Evolutionary conservation across 2,797 vertebrate species (phyloP).

Genomic region (Loris lydekkerianus): DNA sequence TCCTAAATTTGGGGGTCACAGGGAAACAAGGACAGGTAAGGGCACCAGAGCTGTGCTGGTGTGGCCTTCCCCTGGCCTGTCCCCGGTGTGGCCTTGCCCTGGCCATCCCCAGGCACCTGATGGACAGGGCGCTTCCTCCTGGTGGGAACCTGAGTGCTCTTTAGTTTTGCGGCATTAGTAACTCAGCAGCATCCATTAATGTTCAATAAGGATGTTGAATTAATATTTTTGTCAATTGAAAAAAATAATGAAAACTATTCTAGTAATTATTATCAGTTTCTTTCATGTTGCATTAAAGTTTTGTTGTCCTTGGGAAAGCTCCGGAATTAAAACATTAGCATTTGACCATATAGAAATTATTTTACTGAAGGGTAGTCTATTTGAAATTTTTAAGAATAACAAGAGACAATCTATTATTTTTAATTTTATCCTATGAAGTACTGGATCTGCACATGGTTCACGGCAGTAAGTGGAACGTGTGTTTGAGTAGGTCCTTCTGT

Average conservation of each 20-base stretch:
- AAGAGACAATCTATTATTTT: not conserved
- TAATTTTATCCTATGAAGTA: not conserved
- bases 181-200: not conserved
- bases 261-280: conserved; percentile 82
- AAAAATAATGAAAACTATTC: conserved; percentile 50
- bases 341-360: conserved; percentile 82
- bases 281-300: conserved; percentile 91
- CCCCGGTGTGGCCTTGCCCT: no score
- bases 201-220: conserved; percentile 50
- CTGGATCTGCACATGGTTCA: not conserved
- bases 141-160: not conserved
- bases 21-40: conserved; percentile 59
- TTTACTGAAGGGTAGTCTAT: conserved; percentile 41
- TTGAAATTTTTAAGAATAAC: conserved; percentile 29
- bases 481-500: not conserved
- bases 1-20: not conserved
- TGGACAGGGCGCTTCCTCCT: not conserved
- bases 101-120: no score
- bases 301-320: conserved; percentile 89
- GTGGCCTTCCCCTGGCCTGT: not conserved
- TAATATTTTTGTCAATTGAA: conserved; percentile 45
- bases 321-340: conserved; percentile 91
- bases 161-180: not conserved
- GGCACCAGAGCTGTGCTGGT: not conserved
- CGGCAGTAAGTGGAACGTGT: not conserved